A percentile compares a stretch with the other conserved stretches of the same genome.
phyloP scores from a whole-genome alignment of 1,140 invertebrate genomes.

The Branchinecta lynchi region DNA sequence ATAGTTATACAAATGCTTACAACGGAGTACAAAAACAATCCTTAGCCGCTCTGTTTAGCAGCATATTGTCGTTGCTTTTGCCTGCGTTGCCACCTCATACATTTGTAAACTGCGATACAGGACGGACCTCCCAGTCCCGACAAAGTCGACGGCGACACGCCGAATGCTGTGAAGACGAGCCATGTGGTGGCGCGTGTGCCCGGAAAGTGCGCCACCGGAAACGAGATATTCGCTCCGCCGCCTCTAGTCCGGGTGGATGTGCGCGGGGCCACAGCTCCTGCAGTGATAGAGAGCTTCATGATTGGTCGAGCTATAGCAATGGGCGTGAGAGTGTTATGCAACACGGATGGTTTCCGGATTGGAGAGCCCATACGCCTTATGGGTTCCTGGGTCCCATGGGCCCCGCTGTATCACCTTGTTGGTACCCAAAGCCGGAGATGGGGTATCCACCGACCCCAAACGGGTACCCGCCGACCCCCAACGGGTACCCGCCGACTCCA shows the following conservation, averaged over 20 bases:
- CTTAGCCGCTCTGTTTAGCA: too few species aligned
- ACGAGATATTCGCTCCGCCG: neutral
- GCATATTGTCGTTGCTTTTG: too few species aligned
- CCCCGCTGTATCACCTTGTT: neutral
- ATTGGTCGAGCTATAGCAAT: slow-evolving; percentile 1
- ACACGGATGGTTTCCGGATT: neutral
- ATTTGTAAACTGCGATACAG: slow-evolving; percentile 1
- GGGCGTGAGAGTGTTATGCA: neutral
- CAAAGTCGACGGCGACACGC: neutral
- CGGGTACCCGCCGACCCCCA: neutral
- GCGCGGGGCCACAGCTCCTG: neutral
- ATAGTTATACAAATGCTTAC: too few species aligned
- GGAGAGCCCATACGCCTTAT: neutral
- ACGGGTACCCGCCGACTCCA: neutral
- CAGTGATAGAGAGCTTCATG: slow-evolving; percentile 1
- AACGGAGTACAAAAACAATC: too few species aligned
- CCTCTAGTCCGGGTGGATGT: neutral
- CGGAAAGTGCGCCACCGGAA: neutral
- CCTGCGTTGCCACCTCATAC: too few species aligned
- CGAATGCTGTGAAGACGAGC: neutral
- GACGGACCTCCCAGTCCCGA: neutral
- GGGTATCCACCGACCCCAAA: neutral
- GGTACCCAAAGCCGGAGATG: neutral
- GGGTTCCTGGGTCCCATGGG: neutral
- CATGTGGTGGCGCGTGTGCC: neutral